phyloP scores from a whole-genome alignment of 2,797 vertebrate species.

The Spinibarbus caldwelli region DNA sequence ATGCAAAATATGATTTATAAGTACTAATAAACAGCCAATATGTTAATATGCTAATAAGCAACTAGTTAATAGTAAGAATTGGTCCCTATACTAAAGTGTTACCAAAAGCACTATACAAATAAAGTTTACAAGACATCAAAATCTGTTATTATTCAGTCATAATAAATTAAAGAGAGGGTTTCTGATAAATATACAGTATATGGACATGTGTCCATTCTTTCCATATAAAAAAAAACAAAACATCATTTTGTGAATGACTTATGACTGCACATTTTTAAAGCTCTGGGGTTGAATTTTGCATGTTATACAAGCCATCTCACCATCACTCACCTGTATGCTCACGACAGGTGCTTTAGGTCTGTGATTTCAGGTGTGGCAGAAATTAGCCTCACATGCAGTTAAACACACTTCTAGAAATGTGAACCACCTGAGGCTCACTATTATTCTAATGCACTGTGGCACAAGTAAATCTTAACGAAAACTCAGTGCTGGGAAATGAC shows the following conservation, averaged over 20 bases:
- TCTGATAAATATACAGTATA: background rate
- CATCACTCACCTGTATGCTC: conserved; percentile 1
- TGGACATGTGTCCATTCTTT: background rate
- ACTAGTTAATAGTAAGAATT: no score
- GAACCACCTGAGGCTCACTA: conserved; percentile 8
- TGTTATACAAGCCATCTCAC: conserved; percentile 24
- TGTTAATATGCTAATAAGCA: background rate
- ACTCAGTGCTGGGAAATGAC: background rate
- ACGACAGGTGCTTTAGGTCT: conserved; percentile 8
- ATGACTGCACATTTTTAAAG: background rate
- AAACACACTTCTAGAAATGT: conserved; percentile 11
- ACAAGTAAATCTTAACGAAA: conserved; percentile 5
- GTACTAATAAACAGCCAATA: no score
- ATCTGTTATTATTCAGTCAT: background rate
- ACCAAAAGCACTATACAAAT: background rate
- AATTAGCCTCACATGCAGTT: conserved; percentile 29
- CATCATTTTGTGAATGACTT: background rate
- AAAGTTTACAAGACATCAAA: background rate
- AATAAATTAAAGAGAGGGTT: background rate
- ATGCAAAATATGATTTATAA: no score
- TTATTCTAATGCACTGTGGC: conserved; percentile 9
- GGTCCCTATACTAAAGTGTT: no score
- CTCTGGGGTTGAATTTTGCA: conserved; percentile 12
- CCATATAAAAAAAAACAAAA: background rate
- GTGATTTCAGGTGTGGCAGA: conserved; percentile 13